Percentiles rank a stretch among this genome's conserved stretches.
Evolutionary conservation across 2,797 vertebrate genomes (phyloP).

Genomic region (Bucorvus abyssinicus): DNA sequence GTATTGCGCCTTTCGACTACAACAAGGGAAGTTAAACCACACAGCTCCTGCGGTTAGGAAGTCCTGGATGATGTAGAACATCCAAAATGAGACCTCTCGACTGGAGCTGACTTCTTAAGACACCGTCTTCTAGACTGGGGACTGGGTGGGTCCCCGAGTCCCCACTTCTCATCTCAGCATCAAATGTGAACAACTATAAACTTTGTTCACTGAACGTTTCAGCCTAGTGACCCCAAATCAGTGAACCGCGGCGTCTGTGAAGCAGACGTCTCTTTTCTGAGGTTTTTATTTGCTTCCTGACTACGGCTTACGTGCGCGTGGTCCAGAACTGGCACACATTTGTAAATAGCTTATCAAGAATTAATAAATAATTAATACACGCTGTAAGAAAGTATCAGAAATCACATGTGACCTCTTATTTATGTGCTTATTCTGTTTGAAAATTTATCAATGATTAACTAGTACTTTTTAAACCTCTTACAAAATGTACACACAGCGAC

Average conservation of each 20-base stretch:
- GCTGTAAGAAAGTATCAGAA: constrained; percentile 12
- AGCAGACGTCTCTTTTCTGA: not conserved
- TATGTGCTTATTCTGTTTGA: constrained; percentile 23
- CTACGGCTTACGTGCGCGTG: not conserved
- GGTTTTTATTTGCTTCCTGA: not conserved
- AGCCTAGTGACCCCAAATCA: not conserved
- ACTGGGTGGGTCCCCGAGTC: rapidly evolving
- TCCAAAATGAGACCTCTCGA: not conserved
- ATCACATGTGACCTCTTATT: constrained; percentile 34
- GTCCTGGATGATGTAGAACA: not conserved
- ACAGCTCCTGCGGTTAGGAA: rapidly evolving
- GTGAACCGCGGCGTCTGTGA: not conserved
- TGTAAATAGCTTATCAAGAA: constrained; percentile 8
- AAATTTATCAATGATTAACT: constrained; percentile 39
- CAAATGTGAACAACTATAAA: not conserved
- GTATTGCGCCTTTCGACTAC: not conserved
- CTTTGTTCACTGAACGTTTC: not conserved
- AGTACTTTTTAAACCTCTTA: not conserved
- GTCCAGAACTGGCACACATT: not conserved
- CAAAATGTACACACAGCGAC: not conserved
- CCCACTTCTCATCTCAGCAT: not conserved
- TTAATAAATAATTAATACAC: constrained; percentile 12
- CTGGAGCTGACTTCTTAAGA: not conserved
- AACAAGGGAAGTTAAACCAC: not conserved
- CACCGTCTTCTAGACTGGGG: not conserved